Evolutionary conservation across 2,888 invertebrate species (phyloP).

Genomic region (Octonoba sinensis): DNA sequence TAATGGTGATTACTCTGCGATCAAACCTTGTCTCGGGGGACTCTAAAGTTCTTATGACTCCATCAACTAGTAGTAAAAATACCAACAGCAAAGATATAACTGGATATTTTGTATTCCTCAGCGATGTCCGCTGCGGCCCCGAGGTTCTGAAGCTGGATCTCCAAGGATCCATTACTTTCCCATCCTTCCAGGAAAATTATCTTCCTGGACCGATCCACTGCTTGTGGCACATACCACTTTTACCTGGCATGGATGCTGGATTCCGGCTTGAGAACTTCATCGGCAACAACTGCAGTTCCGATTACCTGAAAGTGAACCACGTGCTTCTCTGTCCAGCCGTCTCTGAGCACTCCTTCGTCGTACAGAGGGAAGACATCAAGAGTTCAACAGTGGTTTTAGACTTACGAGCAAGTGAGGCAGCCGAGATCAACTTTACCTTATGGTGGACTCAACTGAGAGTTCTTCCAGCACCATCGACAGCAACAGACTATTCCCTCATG

Average conservation of each 20-base stretch:
- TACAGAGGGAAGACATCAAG: constrained; percentile 58
- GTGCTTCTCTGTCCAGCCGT: constrained; percentile 57
- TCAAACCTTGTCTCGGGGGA: constrained; percentile 43
- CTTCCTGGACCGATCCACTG: constrained; percentile 53
- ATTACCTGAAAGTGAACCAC: constrained; percentile 59
- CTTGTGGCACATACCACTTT: constrained; percentile 59
- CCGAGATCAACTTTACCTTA: constrained; percentile 59
- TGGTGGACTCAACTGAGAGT: constrained; percentile 65
- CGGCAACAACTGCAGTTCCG: constrained; percentile 47
- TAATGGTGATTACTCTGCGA: constrained; percentile 51
- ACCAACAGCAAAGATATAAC: constrained; percentile 74
- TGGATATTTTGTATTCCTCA: constrained; percentile 89
- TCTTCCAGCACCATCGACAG: constrained; percentile 60
- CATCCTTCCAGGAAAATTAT: constrained; percentile 48
- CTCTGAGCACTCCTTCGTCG: constrained; percentile 53
- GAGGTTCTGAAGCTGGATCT: constrained; percentile 64
- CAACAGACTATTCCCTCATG: constrained; percentile 63
- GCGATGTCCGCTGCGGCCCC: constrained; percentile 75
- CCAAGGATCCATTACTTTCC: constrained; percentile 63
- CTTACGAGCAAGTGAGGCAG: constrained; percentile 53
- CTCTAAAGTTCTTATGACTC: constrained; percentile 14
- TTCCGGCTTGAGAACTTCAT: constrained; percentile 58
- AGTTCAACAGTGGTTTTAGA: constrained; percentile 56
- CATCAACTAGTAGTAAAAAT: constrained; percentile 16
- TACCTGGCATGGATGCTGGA: constrained; percentile 62